Base-by-base conservation (phyloP, 2,113 vertebrate species). In the Etheostoma spectabile region DNA sequence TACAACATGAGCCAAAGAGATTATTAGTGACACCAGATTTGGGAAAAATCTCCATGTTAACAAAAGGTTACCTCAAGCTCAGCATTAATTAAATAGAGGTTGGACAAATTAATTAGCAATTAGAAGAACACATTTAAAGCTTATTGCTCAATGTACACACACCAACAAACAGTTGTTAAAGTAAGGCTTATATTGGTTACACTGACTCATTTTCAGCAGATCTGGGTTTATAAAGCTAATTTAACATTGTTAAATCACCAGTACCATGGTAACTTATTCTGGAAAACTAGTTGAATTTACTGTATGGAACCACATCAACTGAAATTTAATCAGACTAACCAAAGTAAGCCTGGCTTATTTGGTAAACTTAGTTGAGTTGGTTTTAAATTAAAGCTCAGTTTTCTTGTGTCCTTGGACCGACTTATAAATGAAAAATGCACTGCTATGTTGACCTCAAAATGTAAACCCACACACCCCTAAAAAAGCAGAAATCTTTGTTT, bases 361-460 rank as follows among this genome's bases (percentile, higher is more conserved):
- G 35, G 35, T 35, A 35, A 35, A 35, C 35, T 35, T 5, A 2
- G 35, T 35, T 35, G 35, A 8, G 6, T 35, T 38, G 33, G 22
- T 46, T 76, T 21, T 30, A 18, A 46, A 56, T 56, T n/a, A 16
- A 45, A 55, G 35, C 22, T 45, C 48, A 56, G 22, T 22, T 64
- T 75, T 45, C 21, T 55, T 42, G 51, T 46, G 51, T 56, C 12
- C 11, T 30, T 22, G 42, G 42, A 51, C 52, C 59, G 11, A 57
- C 49, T 64, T 49, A 24, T 16, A 12, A 70, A 79, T 70, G 57
- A 49, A 72, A 49, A 73, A 57, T 51, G 15, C 42, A 57, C 60
- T 24, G 51, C 77, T 51, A 56, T 79, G 14, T 8, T 48, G 11
- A 22, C 38, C 5, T 3, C 21, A 15, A 57, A 2, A 45, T 55